A percentile compares a stretch with the other conserved stretches of the same genome.
Conservation (phyloP, 2,113 vertebrate species). For the Stegastes partitus region DNA sequence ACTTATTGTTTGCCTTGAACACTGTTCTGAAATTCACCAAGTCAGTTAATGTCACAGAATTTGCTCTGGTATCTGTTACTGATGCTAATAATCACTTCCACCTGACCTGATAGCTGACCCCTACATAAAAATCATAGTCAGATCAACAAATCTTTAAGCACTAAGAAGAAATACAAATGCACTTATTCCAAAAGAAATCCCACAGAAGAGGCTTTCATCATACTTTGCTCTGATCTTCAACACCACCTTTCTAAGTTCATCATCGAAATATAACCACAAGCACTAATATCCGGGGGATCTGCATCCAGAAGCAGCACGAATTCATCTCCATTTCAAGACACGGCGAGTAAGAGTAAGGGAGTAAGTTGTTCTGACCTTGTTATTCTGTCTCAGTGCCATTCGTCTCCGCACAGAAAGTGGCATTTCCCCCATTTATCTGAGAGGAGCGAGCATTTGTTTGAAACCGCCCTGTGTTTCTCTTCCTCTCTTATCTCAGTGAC, state of each 20-base stretch:
- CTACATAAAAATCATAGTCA: no score
- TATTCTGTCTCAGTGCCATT: conserved; percentile 17
- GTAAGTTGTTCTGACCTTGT: conserved; percentile 13
- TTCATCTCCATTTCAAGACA: no score
- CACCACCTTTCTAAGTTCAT: background rate
- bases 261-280: background rate
- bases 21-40: no score
- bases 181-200: background rate
- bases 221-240: background rate
- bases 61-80: no score
- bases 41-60: no score
- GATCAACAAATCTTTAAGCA: background rate
- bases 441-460: background rate
- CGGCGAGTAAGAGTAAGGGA: no score
- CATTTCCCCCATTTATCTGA: conserved; percentile 9
- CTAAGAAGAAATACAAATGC: background rate
- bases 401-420: background rate
- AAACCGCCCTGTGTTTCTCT: background rate
- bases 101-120: no score
- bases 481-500: conserved; percentile 19
- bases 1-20: no score
- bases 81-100: background rate
- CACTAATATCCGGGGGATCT: background rate
- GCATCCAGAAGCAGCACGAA: background rate
- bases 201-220: background rate